Conservation (phyloP, 2,113 vertebrate species). For the Ptilorrhoa leucosticta region DNA sequence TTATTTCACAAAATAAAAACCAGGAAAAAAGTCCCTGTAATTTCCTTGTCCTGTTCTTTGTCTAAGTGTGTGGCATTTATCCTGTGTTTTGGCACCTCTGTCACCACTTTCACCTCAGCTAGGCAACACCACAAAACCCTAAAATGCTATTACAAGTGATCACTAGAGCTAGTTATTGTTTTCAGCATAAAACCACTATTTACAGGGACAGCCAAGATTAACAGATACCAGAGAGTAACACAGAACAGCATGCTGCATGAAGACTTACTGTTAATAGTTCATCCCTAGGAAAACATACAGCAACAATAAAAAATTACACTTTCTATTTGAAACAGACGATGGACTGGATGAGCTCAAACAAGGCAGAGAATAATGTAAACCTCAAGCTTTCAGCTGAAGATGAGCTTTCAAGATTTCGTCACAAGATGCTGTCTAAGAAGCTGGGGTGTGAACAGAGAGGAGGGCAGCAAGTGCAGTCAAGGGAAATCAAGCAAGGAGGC, state of each 20-base stretch:
- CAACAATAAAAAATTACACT: not conserved
- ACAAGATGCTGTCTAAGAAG: not conserved
- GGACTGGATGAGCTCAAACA: not conserved
- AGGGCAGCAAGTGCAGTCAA: not conserved
- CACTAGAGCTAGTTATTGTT: not conserved
- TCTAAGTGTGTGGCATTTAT: not conserved
- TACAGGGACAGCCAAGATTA: not conserved
- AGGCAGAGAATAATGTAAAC: not conserved
- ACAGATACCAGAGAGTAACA: not conserved
- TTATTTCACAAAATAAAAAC: not conserved
- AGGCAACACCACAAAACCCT: not conserved
- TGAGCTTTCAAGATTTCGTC: not conserved
- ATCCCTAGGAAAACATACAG: not conserved
- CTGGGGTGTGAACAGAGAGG: not conserved
- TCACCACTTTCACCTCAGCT: not conserved
- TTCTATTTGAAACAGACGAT: not conserved
- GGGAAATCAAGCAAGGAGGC: not conserved
- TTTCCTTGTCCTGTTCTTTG: not conserved
- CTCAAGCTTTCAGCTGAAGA: not conserved
- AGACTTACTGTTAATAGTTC: not conserved
- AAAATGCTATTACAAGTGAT: not conserved
- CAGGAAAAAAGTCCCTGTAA: not conserved
- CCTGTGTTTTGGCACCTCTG: not conserved
- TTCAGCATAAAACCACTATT: not conserved
- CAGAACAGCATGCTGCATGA: not conserved